phyloP scores from a whole-genome alignment of 2,113 vertebrate species.

The Penelope pileata region DNA sequence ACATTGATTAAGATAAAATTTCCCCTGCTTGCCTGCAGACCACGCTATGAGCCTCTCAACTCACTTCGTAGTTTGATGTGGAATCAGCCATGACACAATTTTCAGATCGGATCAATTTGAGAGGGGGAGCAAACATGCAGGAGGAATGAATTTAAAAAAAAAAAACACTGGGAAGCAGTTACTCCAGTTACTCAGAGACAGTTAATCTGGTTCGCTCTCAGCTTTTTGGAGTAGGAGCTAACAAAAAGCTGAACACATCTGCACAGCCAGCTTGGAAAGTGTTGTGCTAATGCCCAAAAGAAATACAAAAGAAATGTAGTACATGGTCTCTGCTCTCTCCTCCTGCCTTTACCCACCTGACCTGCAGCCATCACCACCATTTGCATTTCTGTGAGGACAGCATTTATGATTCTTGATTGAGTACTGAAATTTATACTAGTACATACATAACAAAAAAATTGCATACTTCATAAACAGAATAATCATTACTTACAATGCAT shows the following conservation, averaged over 20 bases:
- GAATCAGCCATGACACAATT: constrained; percentile 64
- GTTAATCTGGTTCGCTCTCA: not conserved
- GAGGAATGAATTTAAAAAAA: not conserved
- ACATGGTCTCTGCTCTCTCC: not conserved
- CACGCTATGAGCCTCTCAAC: constrained; percentile 19
- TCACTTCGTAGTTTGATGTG: constrained; percentile 32
- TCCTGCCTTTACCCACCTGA: not conserved
- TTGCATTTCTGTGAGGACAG: not conserved
- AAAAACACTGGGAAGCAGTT: constrained; percentile 8
- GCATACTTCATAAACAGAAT: not conserved
- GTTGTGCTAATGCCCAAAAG: not conserved
- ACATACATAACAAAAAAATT: not conserved
- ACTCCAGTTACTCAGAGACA: not conserved
- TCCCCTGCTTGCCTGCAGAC: constrained; percentile 15
- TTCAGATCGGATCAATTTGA: constrained; percentile 40
- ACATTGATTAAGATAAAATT: constrained; percentile 56
- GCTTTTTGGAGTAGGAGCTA: not conserved
- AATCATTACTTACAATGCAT: not conserved
- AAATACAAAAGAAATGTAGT: not conserved
- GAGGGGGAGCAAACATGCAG: not conserved
- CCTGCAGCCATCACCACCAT: not conserved
- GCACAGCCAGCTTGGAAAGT: not conserved
- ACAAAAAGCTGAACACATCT: not conserved
- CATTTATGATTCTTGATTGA: not conserved
- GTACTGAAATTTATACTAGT: not conserved